These are phyloP conservation scores for Drosophila kanekoi DNA, from an alignment of 2,888 invertebrate species.

Conservation along the genomic window DNA sequence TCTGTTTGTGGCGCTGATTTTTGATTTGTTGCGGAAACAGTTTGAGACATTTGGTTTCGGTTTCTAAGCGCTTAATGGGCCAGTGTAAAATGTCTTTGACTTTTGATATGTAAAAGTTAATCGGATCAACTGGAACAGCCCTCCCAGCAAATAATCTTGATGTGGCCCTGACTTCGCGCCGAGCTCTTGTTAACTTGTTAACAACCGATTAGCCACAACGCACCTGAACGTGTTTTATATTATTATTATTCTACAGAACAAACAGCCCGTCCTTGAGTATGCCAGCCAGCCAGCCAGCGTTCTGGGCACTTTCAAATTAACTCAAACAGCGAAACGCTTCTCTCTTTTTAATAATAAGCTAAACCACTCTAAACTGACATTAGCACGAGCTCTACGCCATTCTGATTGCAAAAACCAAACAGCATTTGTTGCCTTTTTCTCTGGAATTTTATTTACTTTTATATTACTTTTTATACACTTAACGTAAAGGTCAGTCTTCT, in stretches of 20 bases:
- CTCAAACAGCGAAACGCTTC: background rate
- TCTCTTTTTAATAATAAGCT: slow-evolving; percentile 3
- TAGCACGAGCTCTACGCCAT: background rate
- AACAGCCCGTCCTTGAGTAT: slow-evolving; percentile 21
- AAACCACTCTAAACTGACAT: background rate
- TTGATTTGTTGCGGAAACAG: slow-evolving; percentile 56
- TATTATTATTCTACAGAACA: background rate
- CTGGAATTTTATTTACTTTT: too few relatives aligned
- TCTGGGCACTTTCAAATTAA: slow-evolving; percentile 22
- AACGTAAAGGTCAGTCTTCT: background rate
- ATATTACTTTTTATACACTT: background rate
- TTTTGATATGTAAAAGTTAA: slow-evolving; percentile 50
- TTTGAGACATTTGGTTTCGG: slow-evolving; percentile 34
- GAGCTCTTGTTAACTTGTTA: slow-evolving; percentile 28
- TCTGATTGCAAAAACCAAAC: background rate
- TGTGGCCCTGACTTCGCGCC: slow-evolving; percentile 31
- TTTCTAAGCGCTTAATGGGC: slow-evolving; percentile 28
- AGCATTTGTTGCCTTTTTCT: background rate
- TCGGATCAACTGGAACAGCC: slow-evolving; percentile 6
- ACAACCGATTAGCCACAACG: slow-evolving; percentile 35
- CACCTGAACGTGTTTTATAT: slow-evolving; percentile 16
- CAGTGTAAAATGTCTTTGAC: slow-evolving; percentile 38
- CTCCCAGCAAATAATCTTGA: slow-evolving; percentile 9
- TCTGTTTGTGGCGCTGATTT: background rate
- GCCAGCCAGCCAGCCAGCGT: background rate